Evolutionary conservation across 2,888 invertebrate genomes (phyloP).

Genomic region (Amorpha juglandis): DNA sequence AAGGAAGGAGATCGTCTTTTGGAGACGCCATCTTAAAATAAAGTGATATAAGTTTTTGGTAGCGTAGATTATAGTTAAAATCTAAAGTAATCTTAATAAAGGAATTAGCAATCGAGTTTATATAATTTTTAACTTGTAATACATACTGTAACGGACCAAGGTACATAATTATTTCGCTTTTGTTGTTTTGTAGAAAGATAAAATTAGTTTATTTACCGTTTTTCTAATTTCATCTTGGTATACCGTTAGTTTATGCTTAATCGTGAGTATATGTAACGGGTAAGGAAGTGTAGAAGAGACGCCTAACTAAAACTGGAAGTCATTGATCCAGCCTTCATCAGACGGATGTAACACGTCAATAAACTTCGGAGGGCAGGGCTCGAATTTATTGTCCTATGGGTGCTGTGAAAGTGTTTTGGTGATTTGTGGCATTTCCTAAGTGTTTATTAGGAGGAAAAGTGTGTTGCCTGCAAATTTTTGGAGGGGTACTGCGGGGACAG

Average conservation of each 20-base stretch:
- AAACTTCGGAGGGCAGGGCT: conserved; percentile 79
- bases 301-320: conserved; percentile 53
- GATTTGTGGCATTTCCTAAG: conserved; percentile 18
- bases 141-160: conserved; percentile 92
- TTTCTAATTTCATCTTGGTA: conserved; percentile 61
- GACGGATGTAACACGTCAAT: conserved; percentile 84
- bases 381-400: conserved; percentile 60
- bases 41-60: conserved; percentile 86
- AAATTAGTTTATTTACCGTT: conserved; percentile 81
- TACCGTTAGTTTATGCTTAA: conserved; percentile 67
- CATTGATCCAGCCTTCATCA: conserved; percentile 75
- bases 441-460: conserved; percentile 29
- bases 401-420: conserved; percentile 73
- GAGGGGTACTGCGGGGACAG: conserved; percentile 31
- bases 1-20: conserved; percentile 80
- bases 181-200: conserved; percentile 58
- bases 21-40: conserved; percentile 84
- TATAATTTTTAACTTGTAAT: conserved; percentile 71
- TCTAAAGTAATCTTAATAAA: conserved; percentile 79
- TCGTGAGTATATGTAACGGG: conserved; percentile 42
- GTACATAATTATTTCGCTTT: conserved; percentile 84
- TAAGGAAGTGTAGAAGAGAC: conserved; percentile 42
- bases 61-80: conserved; percentile 81
- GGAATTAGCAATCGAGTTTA: conserved; percentile 72
- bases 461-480: conserved; percentile 25